These are phyloP conservation scores for Cremastobaeus sp. DNA, from an alignment of 2,888 invertebrate genomes.

Conservation along the genomic window DNA sequence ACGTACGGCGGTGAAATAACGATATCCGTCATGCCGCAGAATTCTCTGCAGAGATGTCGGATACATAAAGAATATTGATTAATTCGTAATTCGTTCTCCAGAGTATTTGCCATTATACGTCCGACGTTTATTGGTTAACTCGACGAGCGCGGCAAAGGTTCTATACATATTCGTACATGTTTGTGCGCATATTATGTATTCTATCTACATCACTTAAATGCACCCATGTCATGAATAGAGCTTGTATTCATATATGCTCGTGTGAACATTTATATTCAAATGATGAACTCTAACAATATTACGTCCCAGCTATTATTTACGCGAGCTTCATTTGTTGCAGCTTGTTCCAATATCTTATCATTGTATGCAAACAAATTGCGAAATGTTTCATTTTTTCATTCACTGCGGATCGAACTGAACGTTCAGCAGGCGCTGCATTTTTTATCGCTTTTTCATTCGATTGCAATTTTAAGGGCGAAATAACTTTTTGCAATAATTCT, in stretches of 20 bases:
- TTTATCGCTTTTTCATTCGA: no score
- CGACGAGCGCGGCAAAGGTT: conserved; percentile 27
- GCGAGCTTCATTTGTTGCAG: conserved; percentile 22
- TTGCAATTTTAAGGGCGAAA: no score
- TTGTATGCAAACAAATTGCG: no score
- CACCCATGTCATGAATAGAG: conserved; percentile 45
- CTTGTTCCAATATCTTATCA: no score
- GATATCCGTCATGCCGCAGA: conserved; percentile 32
- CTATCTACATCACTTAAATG: conserved; percentile 50
- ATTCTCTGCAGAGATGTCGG: conserved; percentile 35
- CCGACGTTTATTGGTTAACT: conserved; percentile 57
- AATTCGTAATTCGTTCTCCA: conserved; percentile 50
- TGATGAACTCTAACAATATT: conserved; percentile 30
- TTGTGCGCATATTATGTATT: conserved; percentile 48
- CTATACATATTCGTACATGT: conserved; percentile 40
- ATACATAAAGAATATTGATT: conserved; percentile 52
- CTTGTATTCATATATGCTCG: conserved; percentile 31
- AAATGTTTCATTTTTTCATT: no score
- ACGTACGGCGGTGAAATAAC: conserved; percentile 31
- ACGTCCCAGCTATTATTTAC: conserved; percentile 21
- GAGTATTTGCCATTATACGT: conserved; percentile 57
- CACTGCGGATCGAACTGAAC: no score
- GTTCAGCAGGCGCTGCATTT: no score
- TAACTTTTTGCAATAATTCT: no score
- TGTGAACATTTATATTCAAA: conserved; percentile 44